Conservation (phyloP, 2,797 vertebrate genomes). For the Notolabrus celidotus region DNA sequence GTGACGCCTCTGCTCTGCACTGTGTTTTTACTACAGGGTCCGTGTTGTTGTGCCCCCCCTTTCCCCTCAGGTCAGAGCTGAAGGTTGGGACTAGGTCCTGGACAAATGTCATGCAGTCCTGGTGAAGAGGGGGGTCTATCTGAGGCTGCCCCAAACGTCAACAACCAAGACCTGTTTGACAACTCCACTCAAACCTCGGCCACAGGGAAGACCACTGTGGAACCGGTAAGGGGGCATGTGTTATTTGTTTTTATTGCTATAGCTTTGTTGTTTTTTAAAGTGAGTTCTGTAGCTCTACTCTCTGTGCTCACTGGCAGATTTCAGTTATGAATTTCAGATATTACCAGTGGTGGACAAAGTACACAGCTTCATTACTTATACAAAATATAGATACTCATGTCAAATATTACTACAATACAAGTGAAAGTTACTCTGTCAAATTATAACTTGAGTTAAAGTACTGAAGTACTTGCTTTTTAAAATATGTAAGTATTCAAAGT, state of each 20-base stretch:
- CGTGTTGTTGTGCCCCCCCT: conserved; percentile 10
- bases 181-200: conserved; percentile 24
- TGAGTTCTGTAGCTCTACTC: too few relatives aligned
- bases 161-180: conserved; percentile 48
- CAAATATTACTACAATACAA: too few relatives aligned
- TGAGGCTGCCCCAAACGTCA: conserved; percentile 56
- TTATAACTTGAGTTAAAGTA: too few relatives aligned
- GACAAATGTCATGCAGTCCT: conserved; percentile 74
- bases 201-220: conserved; percentile 40
- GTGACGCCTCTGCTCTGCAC: neutral
- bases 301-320: too few relatives aligned
- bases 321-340: too few relatives aligned
- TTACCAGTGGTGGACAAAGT: too few relatives aligned
- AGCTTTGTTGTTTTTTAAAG: too few relatives aligned
- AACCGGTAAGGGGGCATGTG: conserved; percentile 60
- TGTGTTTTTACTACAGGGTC: conserved; percentile 32
- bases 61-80: conserved; percentile 31
- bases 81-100: conserved; percentile 30
- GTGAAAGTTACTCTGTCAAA: too few relatives aligned
- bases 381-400: too few relatives aligned
- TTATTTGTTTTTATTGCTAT: neutral
- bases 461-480: too few relatives aligned
- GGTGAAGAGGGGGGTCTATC: conserved; percentile 59
- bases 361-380: too few relatives aligned
- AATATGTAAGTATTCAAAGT: too few relatives aligned